These are phyloP conservation scores for Condylura cristata DNA, from an alignment of 2,113 vertebrate species.

Conservation along the genomic window DNA sequence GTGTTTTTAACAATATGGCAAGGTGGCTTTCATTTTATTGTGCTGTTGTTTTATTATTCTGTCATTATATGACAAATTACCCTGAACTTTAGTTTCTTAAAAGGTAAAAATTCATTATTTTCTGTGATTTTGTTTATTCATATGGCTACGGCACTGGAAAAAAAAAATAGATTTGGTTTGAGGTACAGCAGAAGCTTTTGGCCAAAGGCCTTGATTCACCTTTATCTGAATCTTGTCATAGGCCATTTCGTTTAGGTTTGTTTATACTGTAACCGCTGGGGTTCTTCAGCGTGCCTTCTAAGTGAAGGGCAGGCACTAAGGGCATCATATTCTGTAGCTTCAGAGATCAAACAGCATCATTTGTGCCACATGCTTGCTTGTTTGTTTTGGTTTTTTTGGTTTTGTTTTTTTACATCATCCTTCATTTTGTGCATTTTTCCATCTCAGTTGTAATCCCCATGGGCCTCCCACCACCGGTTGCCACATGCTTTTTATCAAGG, in stretches of 20 bases:
- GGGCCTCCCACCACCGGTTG: no score
- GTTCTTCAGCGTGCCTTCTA: not conserved
- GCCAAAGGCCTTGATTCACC: not conserved
- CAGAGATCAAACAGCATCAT: not conserved
- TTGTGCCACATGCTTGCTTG: not conserved
- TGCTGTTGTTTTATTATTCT: constrained; percentile 15
- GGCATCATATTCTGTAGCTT: not conserved
- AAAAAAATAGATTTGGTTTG: not conserved
- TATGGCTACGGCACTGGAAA: not conserved
- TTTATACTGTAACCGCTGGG: not conserved
- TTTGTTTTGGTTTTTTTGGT: no score
- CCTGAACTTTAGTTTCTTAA: constrained; percentile 17
- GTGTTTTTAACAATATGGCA: not conserved
- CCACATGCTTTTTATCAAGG: constrained; percentile 2
- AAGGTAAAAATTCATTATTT: constrained; percentile 6
- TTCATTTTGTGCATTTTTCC: no score
- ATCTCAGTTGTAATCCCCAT: no score
- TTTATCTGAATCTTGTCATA: not conserved
- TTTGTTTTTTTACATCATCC: no score
- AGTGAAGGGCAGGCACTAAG: not conserved
- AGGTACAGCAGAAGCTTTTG: not conserved
- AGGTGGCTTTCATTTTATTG: not conserved
- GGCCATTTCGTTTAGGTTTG: not conserved
- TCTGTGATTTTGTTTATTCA: not conserved
- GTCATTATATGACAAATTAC: not conserved